Base-by-base conservation (phyloP, 2,888 invertebrate genomes). In the Argynnis bischoffii region DNA sequence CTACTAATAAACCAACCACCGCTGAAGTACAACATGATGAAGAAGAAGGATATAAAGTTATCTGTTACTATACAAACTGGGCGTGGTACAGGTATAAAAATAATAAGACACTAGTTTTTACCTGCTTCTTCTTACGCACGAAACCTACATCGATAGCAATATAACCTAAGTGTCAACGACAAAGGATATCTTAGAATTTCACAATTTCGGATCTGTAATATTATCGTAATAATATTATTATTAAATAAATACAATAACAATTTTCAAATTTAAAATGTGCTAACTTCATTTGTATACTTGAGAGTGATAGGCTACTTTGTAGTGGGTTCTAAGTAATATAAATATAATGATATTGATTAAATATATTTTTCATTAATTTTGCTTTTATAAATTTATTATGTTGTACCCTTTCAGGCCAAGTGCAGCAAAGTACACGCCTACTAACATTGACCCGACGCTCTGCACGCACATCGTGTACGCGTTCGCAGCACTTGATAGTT, bases 1-100 rank as follows among this genome's bases (percentile, higher is more conserved):
- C 35, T 31, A 75, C 79, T 55, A 74, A 79, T 2, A 74, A 77
- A 16, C 79, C 81, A 6, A 73, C 75, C 6, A 67, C 68, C 5
- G 70, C 70, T 48, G 26, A 26, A 63, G 70, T 75, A 15, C 70
- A 63, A 3, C 77, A 80, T 15, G 76, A 81, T 60, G 79, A 80
- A 66, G 85, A 87, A 70, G 89, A 89, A 72, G 81, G 83, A 67
- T 97, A 94, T 79, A 98, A 97, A 90, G 95, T 98, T 0, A 95
- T 98, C 5, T 98, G 98, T 79, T 98, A 98, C 81, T 98, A 97
- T 83, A 98, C 98, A 0, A 98, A 98, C 81, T 98, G 98, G 98
- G 97, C 98, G 35, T 98, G 97, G 97, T 98, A 98, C 86, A 93
- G 93, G 93, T 93, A 84, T 77, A 21, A 53, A 46, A 14, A 46